Conservation (phyloP, 2,888 invertebrate species). For the Eristalis arbustorum region DNA sequence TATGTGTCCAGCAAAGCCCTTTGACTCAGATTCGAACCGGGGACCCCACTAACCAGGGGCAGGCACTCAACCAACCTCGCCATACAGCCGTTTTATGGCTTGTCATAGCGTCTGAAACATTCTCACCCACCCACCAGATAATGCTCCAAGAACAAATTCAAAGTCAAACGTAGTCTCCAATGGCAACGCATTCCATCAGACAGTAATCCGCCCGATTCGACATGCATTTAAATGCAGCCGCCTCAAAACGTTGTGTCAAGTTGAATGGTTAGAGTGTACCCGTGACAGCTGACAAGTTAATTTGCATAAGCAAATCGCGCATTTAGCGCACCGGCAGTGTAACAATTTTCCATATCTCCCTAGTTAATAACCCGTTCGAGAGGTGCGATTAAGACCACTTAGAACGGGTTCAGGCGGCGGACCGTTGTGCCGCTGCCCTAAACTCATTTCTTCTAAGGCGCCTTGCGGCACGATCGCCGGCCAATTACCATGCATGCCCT, state of each 20-base stretch:
- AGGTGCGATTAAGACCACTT: background rate
- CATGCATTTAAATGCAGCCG: background rate
- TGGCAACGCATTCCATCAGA: background rate
- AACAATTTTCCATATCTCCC: background rate
- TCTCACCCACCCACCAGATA: too few relatives aligned
- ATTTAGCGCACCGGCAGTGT: background rate
- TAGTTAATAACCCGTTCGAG: background rate
- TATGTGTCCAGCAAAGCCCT: too few relatives aligned
- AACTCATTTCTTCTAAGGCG: background rate
- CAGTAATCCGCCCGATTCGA: background rate
- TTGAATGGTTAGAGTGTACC: background rate
- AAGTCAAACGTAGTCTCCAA: too few relatives aligned
- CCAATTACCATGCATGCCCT: conserved; percentile 52
- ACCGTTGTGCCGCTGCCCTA: background rate
- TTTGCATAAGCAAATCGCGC: background rate
- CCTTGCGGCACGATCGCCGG: conserved; percentile 22
- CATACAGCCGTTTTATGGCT: too few relatives aligned
- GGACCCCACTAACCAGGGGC: too few relatives aligned
- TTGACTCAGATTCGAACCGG: too few relatives aligned
- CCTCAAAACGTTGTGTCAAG: background rate
- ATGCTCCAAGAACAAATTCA: too few relatives aligned
- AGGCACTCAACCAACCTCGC: too few relatives aligned
- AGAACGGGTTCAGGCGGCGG: conserved; percentile 4
- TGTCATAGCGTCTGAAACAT: too few relatives aligned
- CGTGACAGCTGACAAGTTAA: background rate